Conservation (phyloP, 2,113 vertebrate genomes). For the Pithys albifrons region DNA sequence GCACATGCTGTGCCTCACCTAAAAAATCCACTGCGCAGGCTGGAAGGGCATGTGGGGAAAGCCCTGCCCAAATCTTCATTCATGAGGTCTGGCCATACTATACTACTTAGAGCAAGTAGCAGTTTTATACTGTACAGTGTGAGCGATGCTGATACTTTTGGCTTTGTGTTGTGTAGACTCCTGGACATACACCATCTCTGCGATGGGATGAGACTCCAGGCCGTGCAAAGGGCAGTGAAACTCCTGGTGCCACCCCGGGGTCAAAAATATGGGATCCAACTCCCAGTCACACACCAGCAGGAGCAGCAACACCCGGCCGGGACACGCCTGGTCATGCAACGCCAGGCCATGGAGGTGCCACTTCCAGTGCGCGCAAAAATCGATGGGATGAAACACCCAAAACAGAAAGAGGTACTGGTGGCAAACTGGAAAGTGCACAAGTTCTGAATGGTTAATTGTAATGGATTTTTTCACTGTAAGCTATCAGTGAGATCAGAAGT, state of each 20-base stretch:
- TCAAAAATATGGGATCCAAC: constrained; percentile 98
- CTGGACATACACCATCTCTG: constrained; percentile 93
- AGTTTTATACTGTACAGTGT: not conserved
- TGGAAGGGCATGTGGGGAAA: too few relatives aligned
- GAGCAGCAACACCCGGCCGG: constrained; percentile 92
- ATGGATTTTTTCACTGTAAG: not conserved
- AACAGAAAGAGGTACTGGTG: constrained; percentile 86
- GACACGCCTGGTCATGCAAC: constrained; percentile 96
- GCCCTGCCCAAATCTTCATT: too few relatives aligned
- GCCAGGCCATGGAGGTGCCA: constrained; percentile 92
- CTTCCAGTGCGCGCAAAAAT: constrained; percentile 95
- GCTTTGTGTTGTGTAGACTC: constrained; percentile 78
- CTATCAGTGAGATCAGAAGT: not conserved
- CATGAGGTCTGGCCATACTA: too few relatives aligned
- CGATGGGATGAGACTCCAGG: constrained; percentile 98
- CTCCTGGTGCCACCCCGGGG: constrained; percentile 95
- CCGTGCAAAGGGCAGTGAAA: constrained; percentile 94
- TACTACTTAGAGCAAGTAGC: not conserved
- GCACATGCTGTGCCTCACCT: too few relatives aligned
- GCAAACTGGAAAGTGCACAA: not conserved
- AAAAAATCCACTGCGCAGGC: too few relatives aligned
- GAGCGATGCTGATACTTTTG: rapidly evolving
- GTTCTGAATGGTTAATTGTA: not conserved
- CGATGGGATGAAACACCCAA: constrained; percentile 99
- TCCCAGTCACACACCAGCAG: constrained; percentile 95